Base-by-base conservation (phyloP, 2,113 vertebrate species). In the Channa maculata region DNA sequence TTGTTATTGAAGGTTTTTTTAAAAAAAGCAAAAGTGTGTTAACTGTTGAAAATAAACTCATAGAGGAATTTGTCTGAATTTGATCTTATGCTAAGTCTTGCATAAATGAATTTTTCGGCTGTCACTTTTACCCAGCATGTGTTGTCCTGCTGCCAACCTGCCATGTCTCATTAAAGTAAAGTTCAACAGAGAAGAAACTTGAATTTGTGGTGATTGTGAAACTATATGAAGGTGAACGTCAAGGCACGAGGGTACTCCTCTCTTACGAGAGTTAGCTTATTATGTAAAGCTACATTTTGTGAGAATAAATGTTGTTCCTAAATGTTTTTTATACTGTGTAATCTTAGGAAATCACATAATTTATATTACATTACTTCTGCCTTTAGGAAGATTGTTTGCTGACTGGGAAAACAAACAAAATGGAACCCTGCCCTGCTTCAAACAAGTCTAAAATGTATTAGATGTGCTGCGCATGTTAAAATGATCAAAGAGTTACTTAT, bases 401-500 rank as follows among this genome's bases (percentile, higher is more conserved):
- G 41, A 77, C 33, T 52, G 13, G 44, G 44, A 75, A 82, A 61
- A 60, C 4, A 49, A 2, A n/a, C 49, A 4, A 62, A 48, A 77
- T 10, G 48, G 41, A 85, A 14, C 48, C 8, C 5, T 51, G 13
- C 34, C 77, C 57, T 67, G 15, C 43, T 79, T 74, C 48, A 71
- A 65, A 33, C 44, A 59, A 45, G 46, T 55, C 12, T 44, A 50
- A 6, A 15, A 65, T 48, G 77, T 44, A 82, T 70, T 36, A 63
- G 7, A 74, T 46, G 54, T 46, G 14, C 51, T 79, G 41, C 61
- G 61, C 41, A 12, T 60, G 63, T 74, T 64, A 73, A 67, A 75
- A 67, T 64, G n/a, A 65, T 61, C 70, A 24, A 75, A 37, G 52
- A 61, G 45, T 15, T 33, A 34, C 48, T 80, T 44, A 15, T 51